Percentiles rank a stretch among this genome's conserved stretches.
Conservation (phyloP, 2,888 invertebrate species). For the Erebia aethiops region DNA sequence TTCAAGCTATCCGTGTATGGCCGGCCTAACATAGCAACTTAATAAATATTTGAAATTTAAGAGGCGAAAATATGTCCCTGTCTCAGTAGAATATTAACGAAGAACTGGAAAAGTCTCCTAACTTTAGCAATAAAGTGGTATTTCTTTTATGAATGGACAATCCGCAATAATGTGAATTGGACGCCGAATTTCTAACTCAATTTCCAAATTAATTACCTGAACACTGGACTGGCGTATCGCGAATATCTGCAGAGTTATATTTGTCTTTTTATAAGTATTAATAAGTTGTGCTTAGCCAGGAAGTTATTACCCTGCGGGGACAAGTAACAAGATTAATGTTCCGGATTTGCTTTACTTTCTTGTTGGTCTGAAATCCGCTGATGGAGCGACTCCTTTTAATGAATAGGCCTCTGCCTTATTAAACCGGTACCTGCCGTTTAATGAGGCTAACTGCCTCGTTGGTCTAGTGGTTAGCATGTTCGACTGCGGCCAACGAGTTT, state of each 20-base stretch:
- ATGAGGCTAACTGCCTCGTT: no score
- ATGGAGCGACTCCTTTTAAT: conserved; percentile 37
- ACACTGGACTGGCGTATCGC: conserved; percentile 47
- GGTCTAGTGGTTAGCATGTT: no score
- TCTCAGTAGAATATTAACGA: background rate
- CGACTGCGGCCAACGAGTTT: no score
- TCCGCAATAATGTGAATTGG: conserved; percentile 17
- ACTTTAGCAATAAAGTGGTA: background rate
- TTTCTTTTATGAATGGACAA: conserved; percentile 20
- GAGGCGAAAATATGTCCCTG: conserved; percentile 3
- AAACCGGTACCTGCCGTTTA: background rate
- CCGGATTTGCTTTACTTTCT: conserved; percentile 41
- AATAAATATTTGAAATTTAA: conserved; percentile 8
- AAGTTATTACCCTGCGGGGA: conserved; percentile 39
- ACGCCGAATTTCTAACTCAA: conserved; percentile 35
- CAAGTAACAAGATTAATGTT: conserved; percentile 44
- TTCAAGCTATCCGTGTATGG: no score
- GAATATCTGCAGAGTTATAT: conserved; percentile 45
- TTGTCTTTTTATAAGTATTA: conserved; percentile 52
- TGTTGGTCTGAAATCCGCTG: conserved; percentile 33
- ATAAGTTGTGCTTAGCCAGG: conserved; percentile 41
- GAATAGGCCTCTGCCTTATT: conserved; percentile 30
- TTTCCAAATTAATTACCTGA: conserved; percentile 55
- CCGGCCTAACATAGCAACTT: background rate
- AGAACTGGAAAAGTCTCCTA: background rate